Evolutionary conservation across 2,113 vertebrate species (phyloP).

Genomic region (Lampris incognitus): DNA sequence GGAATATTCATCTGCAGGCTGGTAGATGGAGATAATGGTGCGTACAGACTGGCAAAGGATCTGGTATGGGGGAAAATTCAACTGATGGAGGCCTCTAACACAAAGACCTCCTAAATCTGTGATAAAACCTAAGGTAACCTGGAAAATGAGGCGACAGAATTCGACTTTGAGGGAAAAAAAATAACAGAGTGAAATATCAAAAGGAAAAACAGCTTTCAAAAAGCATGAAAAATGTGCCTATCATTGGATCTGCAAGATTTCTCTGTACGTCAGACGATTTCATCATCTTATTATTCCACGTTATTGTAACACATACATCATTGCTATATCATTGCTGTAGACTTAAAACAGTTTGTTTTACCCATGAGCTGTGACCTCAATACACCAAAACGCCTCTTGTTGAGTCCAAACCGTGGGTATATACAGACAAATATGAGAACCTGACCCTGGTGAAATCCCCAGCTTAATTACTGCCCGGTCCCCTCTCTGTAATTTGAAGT

Average conservation of each 20-base stretch:
- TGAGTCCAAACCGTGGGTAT: slow-evolving; percentile 47
- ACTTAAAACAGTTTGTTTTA: slow-evolving; percentile 66
- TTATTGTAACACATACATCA: slow-evolving; percentile 75
- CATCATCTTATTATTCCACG: slow-evolving; percentile 39
- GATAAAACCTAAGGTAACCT: slow-evolving; percentile 23
- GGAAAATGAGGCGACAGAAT: slow-evolving; percentile 50
- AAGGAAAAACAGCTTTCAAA: slow-evolving; percentile 26
- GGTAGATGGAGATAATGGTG: slow-evolving; percentile 31
- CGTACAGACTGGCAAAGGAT: slow-evolving; percentile 6
- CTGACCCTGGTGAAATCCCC: slow-evolving; percentile 80
- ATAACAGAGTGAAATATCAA: slow-evolving; percentile 13
- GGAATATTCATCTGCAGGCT: slow-evolving; percentile 37
- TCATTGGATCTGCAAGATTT: neutral
- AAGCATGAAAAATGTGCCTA: slow-evolving; percentile 11
- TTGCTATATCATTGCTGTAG: slow-evolving; percentile 51
- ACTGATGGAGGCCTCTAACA: slow-evolving; percentile 2
- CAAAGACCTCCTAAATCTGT: slow-evolving; percentile 34
- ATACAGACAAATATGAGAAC: slow-evolving; percentile 79
- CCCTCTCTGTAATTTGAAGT: slow-evolving; percentile 79
- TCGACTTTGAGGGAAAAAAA: slow-evolving; percentile 6
- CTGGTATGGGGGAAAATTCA: neutral
- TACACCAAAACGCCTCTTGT: slow-evolving; percentile 60
- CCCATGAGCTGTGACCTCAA: slow-evolving; percentile 70
- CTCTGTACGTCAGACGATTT: slow-evolving; percentile 13
- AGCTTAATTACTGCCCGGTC: slow-evolving; percentile 83